A percentile compares a stretch with the other conserved stretches of the same genome.
Evolutionary conservation across 2,888 invertebrate genomes (phyloP).

Genomic region (Monopis laevigella): DNA sequence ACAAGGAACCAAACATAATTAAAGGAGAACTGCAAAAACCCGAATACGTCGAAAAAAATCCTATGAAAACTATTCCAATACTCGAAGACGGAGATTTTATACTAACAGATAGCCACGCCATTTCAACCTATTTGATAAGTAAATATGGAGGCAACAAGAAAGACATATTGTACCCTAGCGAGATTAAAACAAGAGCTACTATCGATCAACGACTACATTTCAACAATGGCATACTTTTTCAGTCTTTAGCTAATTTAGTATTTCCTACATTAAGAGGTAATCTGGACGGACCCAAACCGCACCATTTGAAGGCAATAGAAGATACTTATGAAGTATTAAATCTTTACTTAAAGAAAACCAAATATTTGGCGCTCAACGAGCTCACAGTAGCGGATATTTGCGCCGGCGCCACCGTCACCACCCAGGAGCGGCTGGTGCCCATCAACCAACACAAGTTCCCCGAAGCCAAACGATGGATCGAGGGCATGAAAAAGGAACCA

Average conservation of each 20-base stretch:
- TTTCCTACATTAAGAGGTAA: conserved; percentile 18
- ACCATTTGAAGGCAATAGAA: conserved; percentile 21
- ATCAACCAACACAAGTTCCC: conserved; percentile 24
- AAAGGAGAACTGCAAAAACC: conserved; percentile 24
- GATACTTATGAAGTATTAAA: conserved; percentile 29
- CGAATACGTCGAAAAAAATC: conserved; percentile 31
- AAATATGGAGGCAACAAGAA: conserved; percentile 32
- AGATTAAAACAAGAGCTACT: conserved; percentile 25
- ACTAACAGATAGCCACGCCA: conserved; percentile 27
- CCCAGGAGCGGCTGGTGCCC: conserved; percentile 24
- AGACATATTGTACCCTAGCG: conserved; percentile 28
- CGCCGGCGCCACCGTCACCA: conserved; percentile 25
- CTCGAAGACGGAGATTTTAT: conserved; percentile 33
- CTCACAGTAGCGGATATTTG: conserved; percentile 34
- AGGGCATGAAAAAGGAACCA: conserved; percentile 22
- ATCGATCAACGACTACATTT: conserved; percentile 30
- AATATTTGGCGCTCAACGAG: conserved; percentile 26
- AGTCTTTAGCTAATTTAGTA: conserved; percentile 16
- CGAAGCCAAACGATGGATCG: conserved; percentile 26
- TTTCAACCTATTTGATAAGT: conserved; percentile 31
- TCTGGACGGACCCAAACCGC: conserved; percentile 17
- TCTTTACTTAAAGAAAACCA: conserved; percentile 27
- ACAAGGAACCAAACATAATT: conserved; percentile 22
- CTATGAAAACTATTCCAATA: conserved; percentile 29
- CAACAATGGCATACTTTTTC: conserved; percentile 27